phyloP scores from a whole-genome alignment of 2,113 vertebrate genomes.

The Hassar affinis region DNA sequence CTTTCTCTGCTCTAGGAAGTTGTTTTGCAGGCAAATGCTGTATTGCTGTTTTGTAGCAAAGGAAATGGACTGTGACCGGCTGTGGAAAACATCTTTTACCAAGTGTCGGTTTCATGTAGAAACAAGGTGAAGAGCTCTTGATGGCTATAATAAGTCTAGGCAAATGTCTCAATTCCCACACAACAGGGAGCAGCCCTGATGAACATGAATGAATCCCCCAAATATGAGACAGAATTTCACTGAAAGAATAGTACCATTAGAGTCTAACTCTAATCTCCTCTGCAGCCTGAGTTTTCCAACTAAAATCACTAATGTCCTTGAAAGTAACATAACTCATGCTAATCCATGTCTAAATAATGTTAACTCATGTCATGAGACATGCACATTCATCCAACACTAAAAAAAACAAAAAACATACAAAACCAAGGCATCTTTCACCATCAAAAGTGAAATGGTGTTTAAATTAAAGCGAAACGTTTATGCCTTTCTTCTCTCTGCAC shows the following conservation, averaged over 20 bases:
- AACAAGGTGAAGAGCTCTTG: conserved; percentile 29
- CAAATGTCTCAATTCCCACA: conserved; percentile 18
- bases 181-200: neutral
- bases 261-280: conserved; percentile 48
- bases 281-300: conserved; percentile 53
- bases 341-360: conserved; percentile 54
- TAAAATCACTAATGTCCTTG: conserved; percentile 61
- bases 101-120: conserved; percentile 13
- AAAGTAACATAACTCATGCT: conserved; percentile 62
- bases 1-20: conserved; percentile 1
- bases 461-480: conserved; percentile 71
- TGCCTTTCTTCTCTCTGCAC: conserved; percentile 61
- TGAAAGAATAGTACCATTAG: conserved; percentile 17
- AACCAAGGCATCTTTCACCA: conserved; percentile 64
- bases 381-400: conserved; percentile 65
- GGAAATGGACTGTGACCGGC: conserved; percentile 27
- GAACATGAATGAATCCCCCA: conserved; percentile 15
- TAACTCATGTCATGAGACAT: conserved; percentile 62
- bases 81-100: conserved; percentile 18
- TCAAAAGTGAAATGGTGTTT: conserved; percentile 72
- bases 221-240: conserved; percentile 19
- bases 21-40: conserved; percentile 33
- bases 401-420: conserved; percentile 32
- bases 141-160: conserved; percentile 10
- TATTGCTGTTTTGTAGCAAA: conserved; percentile 26